Base-by-base conservation (phyloP, 2,113 vertebrate genomes). In the Triplophysa siluroides region DNA sequence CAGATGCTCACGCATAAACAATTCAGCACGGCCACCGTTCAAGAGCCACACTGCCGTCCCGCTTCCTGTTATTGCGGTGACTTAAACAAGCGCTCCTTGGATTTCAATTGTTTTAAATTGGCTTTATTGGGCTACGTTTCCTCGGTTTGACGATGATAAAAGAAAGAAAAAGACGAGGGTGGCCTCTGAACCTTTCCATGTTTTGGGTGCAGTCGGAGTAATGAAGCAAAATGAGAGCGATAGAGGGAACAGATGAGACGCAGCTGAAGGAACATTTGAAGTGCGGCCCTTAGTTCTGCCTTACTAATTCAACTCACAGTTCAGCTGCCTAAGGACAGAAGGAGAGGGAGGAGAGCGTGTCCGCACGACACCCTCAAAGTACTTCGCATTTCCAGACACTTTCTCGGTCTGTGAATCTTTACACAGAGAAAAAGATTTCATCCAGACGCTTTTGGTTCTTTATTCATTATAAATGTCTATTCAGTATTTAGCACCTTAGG, bases 241-340 rank as follows among this genome's bases (percentile, higher is more conserved):
- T 23, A 77, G 56, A 61, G 63, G 43, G 64, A 62, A 12, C 64
- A 78, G 62, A 78, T 84, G 80, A 76, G 77, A 67, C 56, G 63
- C 71, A 82, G 77, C 64, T 58, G 78, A 83, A 75, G 67, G 54
- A 80, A 65, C 74, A 80, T 85, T 85, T 83, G 81, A 83, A 82
- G 81, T 63, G 62, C 45, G 19, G 38, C 62, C 77, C 62, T 73
- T 80, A 80, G 70, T 79, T 77, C 73, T 69, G 78, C 70, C 71
- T 75, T 78, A n/a, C 78, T 83, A 74, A 82, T 75, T 81, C 78
- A 78, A 38, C 63, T 67, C 71, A 56, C 74, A 56, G 78, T 81
- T 45, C 68, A 68, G 50, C 68, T 56, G 58, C 58, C 43, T 38
- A 68, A 73, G 67, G 67, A 71, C 38, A 38, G 63, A 33, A 21